These are phyloP conservation scores for Clamator glandarius DNA, from an alignment of 2,797 vertebrate species.

Conservation along the genomic window DNA sequence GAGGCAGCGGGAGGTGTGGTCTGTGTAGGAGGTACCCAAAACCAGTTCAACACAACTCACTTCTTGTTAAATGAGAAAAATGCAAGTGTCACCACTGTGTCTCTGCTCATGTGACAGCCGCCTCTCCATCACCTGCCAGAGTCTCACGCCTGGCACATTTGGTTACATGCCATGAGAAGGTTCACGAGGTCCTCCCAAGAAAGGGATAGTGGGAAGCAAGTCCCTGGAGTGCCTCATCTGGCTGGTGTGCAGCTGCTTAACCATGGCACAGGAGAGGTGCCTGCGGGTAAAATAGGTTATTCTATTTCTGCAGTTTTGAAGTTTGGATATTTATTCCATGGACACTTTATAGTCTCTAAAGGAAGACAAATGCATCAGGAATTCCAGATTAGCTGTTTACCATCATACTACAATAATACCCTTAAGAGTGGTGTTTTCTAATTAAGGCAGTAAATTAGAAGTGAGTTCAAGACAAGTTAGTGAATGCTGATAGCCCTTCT, in stretches of 20 bases:
- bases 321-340: neutral
- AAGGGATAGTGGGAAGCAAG: neutral
- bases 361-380: rapidly evolving
- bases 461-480: neutral
- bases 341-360: neutral
- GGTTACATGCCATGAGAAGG: rapidly evolving
- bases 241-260: neutral
- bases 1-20: neutral
- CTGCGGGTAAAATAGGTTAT: neutral
- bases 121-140: rapidly evolving
- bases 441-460: neutral
- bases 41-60: too few species aligned
- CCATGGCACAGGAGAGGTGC: rapidly evolving
- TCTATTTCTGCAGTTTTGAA: rapidly evolving
- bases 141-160: rapidly evolving
- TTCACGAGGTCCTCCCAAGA: neutral
- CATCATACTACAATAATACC: rapidly evolving
- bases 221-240: neutral
- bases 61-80: rapidly evolving
- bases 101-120: rapidly evolving
- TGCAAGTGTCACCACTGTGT: rapidly evolving
- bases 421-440: neutral
- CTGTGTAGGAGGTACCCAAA: neutral
- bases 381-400: neutral
- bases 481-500: neutral